phyloP scores from a whole-genome alignment of 2,888 invertebrate species.

The Pristionchus mayeri region DNA sequence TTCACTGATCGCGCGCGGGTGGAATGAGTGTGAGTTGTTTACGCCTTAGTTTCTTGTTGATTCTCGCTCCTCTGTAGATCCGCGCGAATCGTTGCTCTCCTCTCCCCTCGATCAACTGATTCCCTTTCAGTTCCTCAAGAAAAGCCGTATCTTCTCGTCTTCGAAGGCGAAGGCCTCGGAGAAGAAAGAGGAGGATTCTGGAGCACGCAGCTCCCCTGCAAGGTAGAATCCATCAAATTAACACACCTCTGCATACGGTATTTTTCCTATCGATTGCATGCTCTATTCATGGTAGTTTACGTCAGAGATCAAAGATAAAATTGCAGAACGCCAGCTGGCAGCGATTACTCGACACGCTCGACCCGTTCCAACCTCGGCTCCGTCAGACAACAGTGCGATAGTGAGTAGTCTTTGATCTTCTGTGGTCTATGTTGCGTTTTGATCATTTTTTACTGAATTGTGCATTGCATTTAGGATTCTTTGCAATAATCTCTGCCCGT shows the following conservation, averaged over 20 bases:
- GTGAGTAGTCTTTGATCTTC: neutral
- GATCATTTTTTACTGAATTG: neutral
- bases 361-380: neutral
- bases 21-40: slow-evolving; percentile 4
- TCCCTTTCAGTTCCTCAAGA: neutral
- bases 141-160: slow-evolving; percentile 2
- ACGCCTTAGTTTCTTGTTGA: too few species aligned
- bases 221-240: neutral
- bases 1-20: neutral
- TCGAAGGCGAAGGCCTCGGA: neutral
- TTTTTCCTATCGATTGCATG: too few species aligned
- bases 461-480: neutral
- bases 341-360: neutral
- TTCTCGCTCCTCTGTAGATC: too few species aligned
- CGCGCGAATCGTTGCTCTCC: too few species aligned
- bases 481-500: neutral
- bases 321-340: neutral
- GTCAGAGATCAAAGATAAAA: neutral
- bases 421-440: neutral
- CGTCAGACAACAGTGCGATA: slow-evolving; percentile 9
- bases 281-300: too few species aligned
- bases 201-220: neutral
- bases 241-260: too few species aligned
- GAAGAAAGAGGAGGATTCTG: neutral
- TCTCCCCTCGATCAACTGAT: too few species aligned